Evolutionary conservation across 2,797 vertebrate genomes (phyloP).

Genomic region (Pseudochirops cupreus): DNA sequence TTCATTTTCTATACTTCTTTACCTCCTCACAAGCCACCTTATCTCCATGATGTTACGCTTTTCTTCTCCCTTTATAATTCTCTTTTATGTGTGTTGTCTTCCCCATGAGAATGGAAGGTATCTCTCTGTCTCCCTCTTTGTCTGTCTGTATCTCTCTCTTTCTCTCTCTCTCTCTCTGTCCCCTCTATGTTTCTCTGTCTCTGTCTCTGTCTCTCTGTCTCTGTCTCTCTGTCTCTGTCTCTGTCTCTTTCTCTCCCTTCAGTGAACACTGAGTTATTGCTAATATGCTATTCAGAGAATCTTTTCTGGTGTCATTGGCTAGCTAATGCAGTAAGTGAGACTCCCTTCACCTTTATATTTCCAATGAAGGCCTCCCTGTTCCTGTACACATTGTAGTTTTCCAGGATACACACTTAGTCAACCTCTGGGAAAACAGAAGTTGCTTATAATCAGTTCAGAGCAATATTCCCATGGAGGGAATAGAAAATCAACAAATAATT

Average conservation of each 20-base stretch:
- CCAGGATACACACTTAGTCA: not conserved
- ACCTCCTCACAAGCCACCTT: not conserved
- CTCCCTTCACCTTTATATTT: not conserved
- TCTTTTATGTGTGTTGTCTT: not conserved
- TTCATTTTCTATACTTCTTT: not conserved
- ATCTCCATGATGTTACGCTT: not conserved
- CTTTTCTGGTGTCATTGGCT: not conserved
- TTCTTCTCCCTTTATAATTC: not conserved
- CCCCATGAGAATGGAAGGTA: not conserved
- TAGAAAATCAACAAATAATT: not conserved
- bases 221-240: too few relatives aligned
- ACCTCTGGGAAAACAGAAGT: not conserved
- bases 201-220: too few relatives aligned
- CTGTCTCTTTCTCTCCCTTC: too few relatives aligned
- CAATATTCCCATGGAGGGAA: not conserved
- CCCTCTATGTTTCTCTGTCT: too few relatives aligned
- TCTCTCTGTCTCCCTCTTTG: too few relatives aligned
- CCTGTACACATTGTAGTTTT: not conserved
- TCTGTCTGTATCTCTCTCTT: too few relatives aligned
- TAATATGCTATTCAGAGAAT: not conserved
- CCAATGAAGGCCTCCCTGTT: not conserved
- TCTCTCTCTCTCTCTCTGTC: too few relatives aligned
- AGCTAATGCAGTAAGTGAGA: not conserved
- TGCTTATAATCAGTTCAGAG: not conserved
- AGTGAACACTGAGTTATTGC: too few relatives aligned